A percentile compares a stretch with the other conserved stretches of the same genome.
These are phyloP conservation scores for Sciurus vulgaris DNA, from an alignment of 2,797 vertebrate species.

Conservation along the genomic window DNA sequence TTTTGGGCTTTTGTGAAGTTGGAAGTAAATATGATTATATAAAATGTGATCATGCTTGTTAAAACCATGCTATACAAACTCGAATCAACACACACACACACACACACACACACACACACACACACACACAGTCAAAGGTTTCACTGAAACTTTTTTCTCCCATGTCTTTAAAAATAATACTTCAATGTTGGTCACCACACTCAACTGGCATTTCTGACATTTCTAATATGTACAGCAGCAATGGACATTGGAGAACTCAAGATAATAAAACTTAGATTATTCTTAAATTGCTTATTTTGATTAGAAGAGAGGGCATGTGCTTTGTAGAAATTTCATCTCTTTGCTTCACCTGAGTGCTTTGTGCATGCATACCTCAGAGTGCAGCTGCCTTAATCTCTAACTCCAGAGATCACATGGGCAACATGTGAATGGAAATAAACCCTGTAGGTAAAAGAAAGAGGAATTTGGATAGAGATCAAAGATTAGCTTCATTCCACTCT, in stretches of 20 bases:
- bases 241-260: conserved; percentile 31
- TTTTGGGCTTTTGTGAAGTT: conserved; percentile 22
- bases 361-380: conserved; percentile 56
- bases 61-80: background rate
- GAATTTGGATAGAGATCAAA: conserved; percentile 90
- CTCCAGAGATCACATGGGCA: conserved; percentile 81
- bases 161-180: background rate
- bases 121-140: background rate
- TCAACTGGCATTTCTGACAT: background rate
- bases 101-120: background rate
- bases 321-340: conserved; percentile 71
- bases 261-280: conserved; percentile 48
- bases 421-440: conserved; percentile 86
- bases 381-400: conserved; percentile 65
- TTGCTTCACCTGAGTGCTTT: conserved; percentile 76
- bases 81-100: background rate
- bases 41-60: background rate
- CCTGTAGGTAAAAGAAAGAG: conserved; percentile 87
- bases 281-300: conserved; percentile 64
- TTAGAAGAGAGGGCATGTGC: conserved; percentile 40
- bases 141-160: conserved; percentile 66
- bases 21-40: conserved; percentile 41
- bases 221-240: conserved; percentile 57
- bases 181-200: background rate
- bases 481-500: conserved; percentile 86